phyloP scores from a whole-genome alignment of 2,113 vertebrate genomes.

The Etheostoma cragini region DNA sequence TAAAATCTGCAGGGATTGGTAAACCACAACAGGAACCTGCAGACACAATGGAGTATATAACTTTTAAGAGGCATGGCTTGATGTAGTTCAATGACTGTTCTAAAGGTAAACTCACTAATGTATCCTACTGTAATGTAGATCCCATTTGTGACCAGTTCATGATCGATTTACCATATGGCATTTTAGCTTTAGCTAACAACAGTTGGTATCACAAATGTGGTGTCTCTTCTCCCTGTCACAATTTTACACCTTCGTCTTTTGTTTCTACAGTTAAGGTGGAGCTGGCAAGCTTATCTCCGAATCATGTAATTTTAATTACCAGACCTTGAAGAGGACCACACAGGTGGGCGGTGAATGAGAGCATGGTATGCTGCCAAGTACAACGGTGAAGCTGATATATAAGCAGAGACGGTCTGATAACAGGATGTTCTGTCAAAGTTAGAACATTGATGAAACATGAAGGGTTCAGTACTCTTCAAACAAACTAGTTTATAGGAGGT shows the following conservation, averaged over 20 bases:
- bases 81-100: too few species aligned
- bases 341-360: not conserved
- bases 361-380: too few species aligned
- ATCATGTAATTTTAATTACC: not conserved
- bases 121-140: not conserved
- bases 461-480: not conserved
- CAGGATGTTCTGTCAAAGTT: not conserved
- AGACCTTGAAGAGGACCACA: not conserved
- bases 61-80: too few species aligned
- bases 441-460: not conserved
- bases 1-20: not conserved
- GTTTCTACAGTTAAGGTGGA: not conserved
- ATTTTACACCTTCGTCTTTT: not conserved
- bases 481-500: too few species aligned
- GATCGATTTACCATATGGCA: not conserved
- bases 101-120: too few species aligned
- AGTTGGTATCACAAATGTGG: not conserved
- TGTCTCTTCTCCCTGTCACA: not conserved
- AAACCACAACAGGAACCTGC: not conserved
- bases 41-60: not conserved
- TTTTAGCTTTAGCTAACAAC: not conserved
- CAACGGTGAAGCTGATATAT: not conserved
- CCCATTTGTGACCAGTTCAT: not conserved
- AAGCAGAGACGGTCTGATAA: not conserved
- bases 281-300: not conserved